A percentile compares a stretch with the other conserved stretches of the same genome.
Evolutionary conservation across 2,888 invertebrate genomes (phyloP).

Genomic region (Drosophila histrio): DNA sequence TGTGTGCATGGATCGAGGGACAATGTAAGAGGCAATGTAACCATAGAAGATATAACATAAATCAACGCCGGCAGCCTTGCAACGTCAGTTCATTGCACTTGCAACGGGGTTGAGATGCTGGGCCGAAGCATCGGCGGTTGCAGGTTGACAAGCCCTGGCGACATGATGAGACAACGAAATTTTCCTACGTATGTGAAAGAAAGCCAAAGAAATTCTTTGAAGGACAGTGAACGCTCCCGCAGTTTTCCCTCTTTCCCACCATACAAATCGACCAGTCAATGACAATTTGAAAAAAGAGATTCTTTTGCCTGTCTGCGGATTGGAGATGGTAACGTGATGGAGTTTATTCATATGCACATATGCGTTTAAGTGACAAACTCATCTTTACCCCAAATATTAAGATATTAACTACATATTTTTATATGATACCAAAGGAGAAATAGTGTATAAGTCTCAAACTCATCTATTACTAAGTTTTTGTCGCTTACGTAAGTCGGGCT

Average conservation of each 20-base stretch:
- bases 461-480: too few species aligned
- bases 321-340: neutral
- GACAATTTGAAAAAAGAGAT: constrained; percentile 68
- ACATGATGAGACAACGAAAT: constrained; percentile 78
- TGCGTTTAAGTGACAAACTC: too few species aligned
- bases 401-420: too few species aligned
- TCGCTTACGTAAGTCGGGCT: too few species aligned
- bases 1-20: neutral
- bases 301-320: constrained; percentile 32
- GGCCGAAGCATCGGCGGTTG: constrained; percentile 12
- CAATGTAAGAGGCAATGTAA: constrained; percentile 59
- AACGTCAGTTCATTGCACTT: constrained; percentile 76
- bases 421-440: too few species aligned
- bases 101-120: constrained; percentile 44
- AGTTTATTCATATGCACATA: neutral
- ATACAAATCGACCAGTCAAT: constrained; percentile 44
- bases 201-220: constrained; percentile 79
- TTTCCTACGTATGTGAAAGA: constrained; percentile 49
- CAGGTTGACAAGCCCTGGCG: constrained; percentile 75
- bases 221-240: constrained; percentile 56
- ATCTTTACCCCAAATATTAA: too few species aligned
- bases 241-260: neutral
- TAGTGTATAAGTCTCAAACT: too few species aligned
- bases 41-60: constrained; percentile 79
- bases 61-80: constrained; percentile 78